phyloP scores from a whole-genome alignment of 2,888 invertebrate genomes.

The Euplexia lucipara region DNA sequence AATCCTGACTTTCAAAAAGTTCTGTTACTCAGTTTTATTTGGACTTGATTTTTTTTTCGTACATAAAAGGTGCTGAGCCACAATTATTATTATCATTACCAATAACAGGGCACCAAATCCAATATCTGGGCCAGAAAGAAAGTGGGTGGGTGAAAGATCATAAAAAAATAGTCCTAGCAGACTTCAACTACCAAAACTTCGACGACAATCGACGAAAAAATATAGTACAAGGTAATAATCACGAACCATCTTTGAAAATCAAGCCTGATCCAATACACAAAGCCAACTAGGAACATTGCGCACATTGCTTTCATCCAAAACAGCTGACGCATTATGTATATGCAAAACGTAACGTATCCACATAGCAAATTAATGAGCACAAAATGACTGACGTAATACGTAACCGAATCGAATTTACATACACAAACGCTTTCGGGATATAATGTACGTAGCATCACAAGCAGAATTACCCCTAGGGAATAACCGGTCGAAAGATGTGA shows the following conservation, averaged over 20 bases:
- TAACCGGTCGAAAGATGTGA: conserved; percentile 58
- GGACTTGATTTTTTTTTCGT: no score
- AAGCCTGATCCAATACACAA: conserved; percentile 6
- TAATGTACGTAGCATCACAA: conserved; percentile 46
- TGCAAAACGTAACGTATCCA: conserved; percentile 29
- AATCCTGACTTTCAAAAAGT: no score
- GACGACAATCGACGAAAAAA: neutral
- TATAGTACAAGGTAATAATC: neutral
- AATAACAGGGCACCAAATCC: no score
- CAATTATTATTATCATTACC: no score
- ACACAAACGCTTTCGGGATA: conserved; percentile 37
- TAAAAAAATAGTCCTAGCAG: neutral
- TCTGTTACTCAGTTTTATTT: no score
- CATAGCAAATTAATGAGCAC: conserved; percentile 55
- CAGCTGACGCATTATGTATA: conserved; percentile 13
- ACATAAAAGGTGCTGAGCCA: no score
- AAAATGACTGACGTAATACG: conserved; percentile 46
- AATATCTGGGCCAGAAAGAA: no score
- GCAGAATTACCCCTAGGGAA: conserved; percentile 60
- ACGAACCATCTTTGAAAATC: neutral
- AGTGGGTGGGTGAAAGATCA: no score
- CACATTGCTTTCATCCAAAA: conserved; percentile 4
- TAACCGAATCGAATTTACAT: conserved; percentile 51
- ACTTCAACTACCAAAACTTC: neutral
- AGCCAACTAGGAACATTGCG: conserved; percentile 8